Evolutionary conservation across 53 echinoderm and acorn worm genomes (phyloP).

Genomic region (Holothuria scabra): DNA sequence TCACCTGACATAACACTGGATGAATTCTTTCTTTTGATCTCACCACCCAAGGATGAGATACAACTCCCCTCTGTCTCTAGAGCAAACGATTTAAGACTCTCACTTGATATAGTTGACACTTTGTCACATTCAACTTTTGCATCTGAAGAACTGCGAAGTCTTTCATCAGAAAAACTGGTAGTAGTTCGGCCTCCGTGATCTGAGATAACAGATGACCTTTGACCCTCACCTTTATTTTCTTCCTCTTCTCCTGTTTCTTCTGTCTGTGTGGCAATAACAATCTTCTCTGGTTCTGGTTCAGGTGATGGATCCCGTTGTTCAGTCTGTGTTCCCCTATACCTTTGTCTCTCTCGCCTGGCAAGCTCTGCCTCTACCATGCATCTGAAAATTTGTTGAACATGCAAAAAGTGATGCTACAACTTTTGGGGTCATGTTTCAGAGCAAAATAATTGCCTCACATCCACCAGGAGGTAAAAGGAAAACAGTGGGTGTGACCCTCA

Average conservation of each 20-base stretch:
- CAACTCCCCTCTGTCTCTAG: slow-evolving; percentile 29
- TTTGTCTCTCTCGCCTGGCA: slow-evolving; percentile 84
- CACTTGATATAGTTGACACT: slow-evolving; percentile 27
- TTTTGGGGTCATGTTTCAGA: too few species aligned
- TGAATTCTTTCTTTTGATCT: slow-evolving; percentile 42
- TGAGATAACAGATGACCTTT: background rate
- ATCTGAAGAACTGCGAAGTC: background rate
- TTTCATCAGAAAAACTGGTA: background rate
- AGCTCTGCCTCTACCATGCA: slow-evolving; percentile 96
- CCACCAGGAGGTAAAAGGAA: too few species aligned
- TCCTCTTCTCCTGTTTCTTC: slow-evolving; percentile 59
- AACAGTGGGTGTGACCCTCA: too few species aligned
- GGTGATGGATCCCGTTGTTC: slow-evolving; percentile 69
- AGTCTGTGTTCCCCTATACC: slow-evolving; percentile 89
- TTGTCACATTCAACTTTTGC: background rate
- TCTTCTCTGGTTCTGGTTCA: slow-evolving; percentile 71
- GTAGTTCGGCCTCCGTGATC: background rate
- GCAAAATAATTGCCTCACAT: too few species aligned
- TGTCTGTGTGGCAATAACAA: slow-evolving; percentile 80
- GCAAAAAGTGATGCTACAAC: too few species aligned
- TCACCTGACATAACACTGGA: slow-evolving; percentile 16
- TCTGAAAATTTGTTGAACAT: slow-evolving; percentile 40
- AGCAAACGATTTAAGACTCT: slow-evolving; percentile 20
- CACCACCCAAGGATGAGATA: slow-evolving; percentile 47
- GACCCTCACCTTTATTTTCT: slow-evolving; percentile 64